phyloP scores from a whole-genome alignment of 2,113 vertebrate species.

The Gallinago paraguaiae region DNA sequence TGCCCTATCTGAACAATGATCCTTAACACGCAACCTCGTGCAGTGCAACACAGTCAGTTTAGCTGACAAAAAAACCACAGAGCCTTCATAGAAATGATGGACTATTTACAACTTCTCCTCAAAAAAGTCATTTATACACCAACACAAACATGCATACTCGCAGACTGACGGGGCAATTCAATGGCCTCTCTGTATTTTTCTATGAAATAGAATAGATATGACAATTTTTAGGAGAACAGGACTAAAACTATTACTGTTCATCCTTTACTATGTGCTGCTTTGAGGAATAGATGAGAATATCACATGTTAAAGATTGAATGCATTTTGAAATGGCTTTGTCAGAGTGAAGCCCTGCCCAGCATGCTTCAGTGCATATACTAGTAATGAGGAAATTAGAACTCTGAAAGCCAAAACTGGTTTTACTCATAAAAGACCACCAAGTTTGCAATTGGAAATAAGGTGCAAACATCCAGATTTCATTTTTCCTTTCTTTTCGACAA shows the following conservation, averaged over 20 bases:
- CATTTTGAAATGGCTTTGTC: background rate
- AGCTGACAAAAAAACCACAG: background rate
- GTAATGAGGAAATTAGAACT: background rate
- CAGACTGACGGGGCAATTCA: background rate
- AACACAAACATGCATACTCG: background rate
- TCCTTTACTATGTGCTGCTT: background rate
- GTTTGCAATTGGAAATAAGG: background rate
- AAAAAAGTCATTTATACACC: slow-evolving; percentile 18
- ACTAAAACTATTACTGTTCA: background rate
- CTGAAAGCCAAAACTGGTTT: background rate
- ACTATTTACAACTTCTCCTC: slow-evolving; percentile 20
- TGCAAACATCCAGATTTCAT: background rate
- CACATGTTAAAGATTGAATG: background rate
- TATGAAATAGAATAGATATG: background rate
- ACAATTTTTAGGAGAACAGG: background rate
- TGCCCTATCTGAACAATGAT: background rate
- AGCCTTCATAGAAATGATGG: background rate
- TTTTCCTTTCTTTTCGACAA: background rate
- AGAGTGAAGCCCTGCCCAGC: background rate
- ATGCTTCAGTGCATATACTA: background rate
- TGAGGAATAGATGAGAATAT: background rate
- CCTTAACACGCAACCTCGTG: background rate
- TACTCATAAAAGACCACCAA: background rate
- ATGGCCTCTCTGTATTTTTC: background rate
- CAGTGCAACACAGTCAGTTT: background rate